Base-by-base conservation (phyloP, 2,888 invertebrate genomes). In the Yponomeuta plumbellus region DNA sequence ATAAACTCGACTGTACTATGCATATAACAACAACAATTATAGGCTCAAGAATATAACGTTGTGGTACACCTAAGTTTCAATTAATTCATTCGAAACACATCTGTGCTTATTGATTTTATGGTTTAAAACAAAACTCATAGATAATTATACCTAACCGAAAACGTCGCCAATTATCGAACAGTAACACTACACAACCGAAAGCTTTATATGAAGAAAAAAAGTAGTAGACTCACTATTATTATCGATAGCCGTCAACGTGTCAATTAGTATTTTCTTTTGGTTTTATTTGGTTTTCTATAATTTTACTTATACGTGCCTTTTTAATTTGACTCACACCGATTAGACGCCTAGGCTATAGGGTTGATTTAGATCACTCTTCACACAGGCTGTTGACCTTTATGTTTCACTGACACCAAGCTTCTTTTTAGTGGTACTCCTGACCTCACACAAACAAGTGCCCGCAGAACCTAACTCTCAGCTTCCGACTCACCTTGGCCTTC, bases 381-480 rank as follows among this genome's bases (percentile, higher is more conserved):
- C 89, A 90, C 89, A 79, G 88, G 90, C 91, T 90, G 91, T 86
- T 81, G 78, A 80, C 76, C 78, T 88, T 87, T 89, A 86, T 89
- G 89, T 91, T 90, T 86, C 87, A 90, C 88, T 74, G 76, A 91
- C 91, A 90, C 90, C 81, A 77, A 88, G 91, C 91, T 90, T 91
- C 79, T 90, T 90, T 86, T 89, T 91, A 90, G 91, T 84, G 44
- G 83, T 85, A 90, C 88, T 88, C 90, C 91, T 87, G 86, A 90
- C 88, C 85, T 85, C 82, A 91, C 85, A 90, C 90, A 89, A 86
- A 89, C 90, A 91, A 85, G 88, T 90, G 90, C 90, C 90, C 90
- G 90, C 90, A 91, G 90, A 90, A 90, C 90, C 89, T 87, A 80
- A 90, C 88, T 90, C 88, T 91, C 88, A 85, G 90, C 91, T 90